These are phyloP conservation scores for Promerops cafer DNA, from an alignment of 2,113 vertebrate species.

Conservation along the genomic window DNA sequence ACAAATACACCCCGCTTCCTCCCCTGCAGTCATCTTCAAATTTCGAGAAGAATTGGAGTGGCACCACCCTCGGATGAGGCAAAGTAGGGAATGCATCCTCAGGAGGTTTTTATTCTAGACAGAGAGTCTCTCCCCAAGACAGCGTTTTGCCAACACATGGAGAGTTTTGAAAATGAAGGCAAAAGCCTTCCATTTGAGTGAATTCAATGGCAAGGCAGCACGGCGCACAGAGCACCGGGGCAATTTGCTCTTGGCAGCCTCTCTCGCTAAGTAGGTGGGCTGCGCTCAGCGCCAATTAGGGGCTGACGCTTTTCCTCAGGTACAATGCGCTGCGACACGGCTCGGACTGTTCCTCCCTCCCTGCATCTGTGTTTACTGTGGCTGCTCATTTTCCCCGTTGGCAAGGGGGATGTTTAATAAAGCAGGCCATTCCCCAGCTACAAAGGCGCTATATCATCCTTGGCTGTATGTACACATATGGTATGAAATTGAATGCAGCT, in stretches of 20 bases:
- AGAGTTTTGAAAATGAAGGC: constrained; percentile 41
- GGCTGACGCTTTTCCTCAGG: constrained; percentile 6
- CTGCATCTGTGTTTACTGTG: constrained; percentile 40
- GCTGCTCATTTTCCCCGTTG: constrained; percentile 46
- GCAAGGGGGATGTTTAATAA: constrained; percentile 54
- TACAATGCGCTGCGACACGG: background rate
- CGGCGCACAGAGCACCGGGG: background rate
- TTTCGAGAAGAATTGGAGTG: background rate
- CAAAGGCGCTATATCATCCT: constrained; percentile 8
- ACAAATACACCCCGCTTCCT: background rate
- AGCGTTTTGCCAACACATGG: constrained; percentile 34
- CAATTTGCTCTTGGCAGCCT: constrained; percentile 54
- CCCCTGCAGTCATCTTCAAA: background rate
- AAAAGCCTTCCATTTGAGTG: background rate
- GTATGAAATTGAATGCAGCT: constrained; percentile 5
- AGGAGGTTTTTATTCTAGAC: constrained; percentile 8
- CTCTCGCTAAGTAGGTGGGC: constrained; percentile 47
- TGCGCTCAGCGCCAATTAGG: constrained; percentile 39
- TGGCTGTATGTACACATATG: constrained; percentile 22
- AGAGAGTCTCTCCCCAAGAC: background rate
- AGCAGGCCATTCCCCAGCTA: constrained; percentile 48
- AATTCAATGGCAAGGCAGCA: constrained; percentile 44
- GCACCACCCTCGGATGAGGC: background rate
- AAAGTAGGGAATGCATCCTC: background rate
- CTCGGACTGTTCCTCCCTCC: background rate